phyloP scores from a whole-genome alignment of 2,113 vertebrate species.

The Brachypteracias leptosomus region DNA sequence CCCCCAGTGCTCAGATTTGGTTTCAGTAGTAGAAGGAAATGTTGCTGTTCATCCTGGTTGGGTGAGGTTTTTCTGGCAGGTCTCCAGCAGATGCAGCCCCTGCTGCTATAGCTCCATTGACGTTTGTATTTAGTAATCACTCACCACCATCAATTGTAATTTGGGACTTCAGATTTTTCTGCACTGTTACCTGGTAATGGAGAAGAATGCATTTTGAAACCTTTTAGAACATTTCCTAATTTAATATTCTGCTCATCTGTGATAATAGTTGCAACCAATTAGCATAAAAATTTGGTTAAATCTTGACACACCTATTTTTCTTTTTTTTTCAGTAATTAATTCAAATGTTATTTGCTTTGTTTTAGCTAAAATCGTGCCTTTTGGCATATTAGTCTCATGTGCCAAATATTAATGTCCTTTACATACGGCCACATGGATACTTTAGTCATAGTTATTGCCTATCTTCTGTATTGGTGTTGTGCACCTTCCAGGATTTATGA shows the following conservation, averaged over 20 bases:
- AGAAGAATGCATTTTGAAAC: neutral
- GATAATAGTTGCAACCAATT: neutral
- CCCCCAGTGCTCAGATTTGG: neutral
- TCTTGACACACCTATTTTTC: neutral
- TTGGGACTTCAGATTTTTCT: neutral
- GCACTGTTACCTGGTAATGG: neutral
- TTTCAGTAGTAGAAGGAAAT: neutral
- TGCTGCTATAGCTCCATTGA: neutral
- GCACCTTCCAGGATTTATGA: neutral
- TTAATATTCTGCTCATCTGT: neutral
- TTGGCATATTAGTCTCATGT: neutral
- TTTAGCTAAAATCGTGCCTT: neutral
- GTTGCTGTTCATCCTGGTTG: neutral
- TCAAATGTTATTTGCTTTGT: neutral
- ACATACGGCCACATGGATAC: rapidly evolving
- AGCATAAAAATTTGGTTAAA: slow-evolving; percentile 6
- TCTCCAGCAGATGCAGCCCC: slow-evolving; percentile 1
- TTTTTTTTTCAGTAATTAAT: neutral
- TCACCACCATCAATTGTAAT: neutral
- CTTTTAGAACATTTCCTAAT: neutral
- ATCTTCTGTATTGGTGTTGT: neutral
- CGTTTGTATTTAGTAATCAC: neutral
- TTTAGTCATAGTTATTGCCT: neutral
- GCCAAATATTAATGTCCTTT: neutral
- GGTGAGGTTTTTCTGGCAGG: neutral